phyloP scores from a whole-genome alignment of 2,797 vertebrate species.

The Onychomys torridus region DNA sequence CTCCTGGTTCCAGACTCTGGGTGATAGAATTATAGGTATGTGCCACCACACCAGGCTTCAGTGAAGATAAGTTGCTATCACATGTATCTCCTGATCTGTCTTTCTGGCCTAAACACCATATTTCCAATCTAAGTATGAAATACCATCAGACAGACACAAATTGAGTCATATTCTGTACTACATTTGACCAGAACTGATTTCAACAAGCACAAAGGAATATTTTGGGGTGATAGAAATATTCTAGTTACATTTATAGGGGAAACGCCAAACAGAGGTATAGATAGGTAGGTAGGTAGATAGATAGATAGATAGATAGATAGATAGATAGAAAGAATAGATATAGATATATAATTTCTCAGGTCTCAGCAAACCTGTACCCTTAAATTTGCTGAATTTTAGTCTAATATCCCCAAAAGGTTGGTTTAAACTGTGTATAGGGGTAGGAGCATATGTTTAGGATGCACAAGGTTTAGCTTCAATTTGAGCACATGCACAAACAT shows the following conservation, averaged over 20 bases:
- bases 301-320: background rate
- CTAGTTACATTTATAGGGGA: slow-evolving; percentile 3
- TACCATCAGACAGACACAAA: background rate
- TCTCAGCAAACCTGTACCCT: background rate
- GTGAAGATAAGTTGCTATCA: slow-evolving; percentile 5
- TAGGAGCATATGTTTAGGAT: background rate
- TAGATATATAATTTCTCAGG: slow-evolving; percentile 12
- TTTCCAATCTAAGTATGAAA: slow-evolving; percentile 36
- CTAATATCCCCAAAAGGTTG: slow-evolving; percentile 34
- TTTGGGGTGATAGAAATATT: slow-evolving; percentile 24
- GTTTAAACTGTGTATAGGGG: background rate
- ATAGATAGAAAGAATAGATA: no score
- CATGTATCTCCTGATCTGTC: background rate
- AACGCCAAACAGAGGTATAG: background rate
- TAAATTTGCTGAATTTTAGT: slow-evolving; percentile 41
- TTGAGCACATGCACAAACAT: background rate
- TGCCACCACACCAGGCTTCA: background rate
- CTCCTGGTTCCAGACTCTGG: background rate
- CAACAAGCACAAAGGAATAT: background rate
- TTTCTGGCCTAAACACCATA: slow-evolving; percentile 33
- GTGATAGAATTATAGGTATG: background rate
- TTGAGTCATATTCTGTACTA: slow-evolving; percentile 18
- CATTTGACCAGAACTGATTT: slow-evolving; percentile 14
- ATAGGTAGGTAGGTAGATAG: background rate
- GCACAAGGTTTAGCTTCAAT: background rate